phyloP scores from a whole-genome alignment of 1,140 invertebrate species.

The Lycorma delicatula region DNA sequence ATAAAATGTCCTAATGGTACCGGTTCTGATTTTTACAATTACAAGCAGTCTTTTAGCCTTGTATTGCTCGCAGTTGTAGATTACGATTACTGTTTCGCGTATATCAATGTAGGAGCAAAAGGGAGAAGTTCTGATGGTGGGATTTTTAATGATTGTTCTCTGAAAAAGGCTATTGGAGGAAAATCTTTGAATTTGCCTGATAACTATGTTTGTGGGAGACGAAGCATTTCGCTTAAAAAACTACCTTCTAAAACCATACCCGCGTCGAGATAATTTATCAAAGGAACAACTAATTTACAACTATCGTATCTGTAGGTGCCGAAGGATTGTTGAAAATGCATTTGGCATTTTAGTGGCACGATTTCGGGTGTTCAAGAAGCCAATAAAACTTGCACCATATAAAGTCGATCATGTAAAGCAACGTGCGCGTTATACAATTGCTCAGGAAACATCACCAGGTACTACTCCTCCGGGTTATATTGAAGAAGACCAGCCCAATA shows the following conservation, averaged over 20 bases:
- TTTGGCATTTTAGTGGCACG: neutral
- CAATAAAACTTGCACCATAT: neutral
- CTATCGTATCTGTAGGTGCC: neutral
- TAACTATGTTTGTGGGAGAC: constrained; percentile 39
- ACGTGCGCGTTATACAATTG: too few species aligned
- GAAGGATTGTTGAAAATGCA: neutral
- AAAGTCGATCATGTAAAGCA: neutral
- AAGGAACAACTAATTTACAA: too few species aligned
- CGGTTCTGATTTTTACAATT: constrained; percentile 36
- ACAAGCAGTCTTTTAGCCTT: constrained; percentile 36
- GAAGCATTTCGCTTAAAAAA: constrained; percentile 40
- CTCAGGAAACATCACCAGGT: too few species aligned
- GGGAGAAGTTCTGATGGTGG: constrained; percentile 32
- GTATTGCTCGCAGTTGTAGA: constrained; percentile 35
- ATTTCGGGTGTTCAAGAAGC: neutral
- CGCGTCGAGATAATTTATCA: constrained; percentile 19
- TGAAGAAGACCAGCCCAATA: too few species aligned
- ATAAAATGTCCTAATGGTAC: too few species aligned
- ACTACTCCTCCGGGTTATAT: too few species aligned
- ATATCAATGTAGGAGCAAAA: constrained; percentile 34
- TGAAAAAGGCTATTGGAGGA: constrained; percentile 9
- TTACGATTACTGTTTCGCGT: constrained; percentile 36
- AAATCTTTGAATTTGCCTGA: constrained; percentile 29
- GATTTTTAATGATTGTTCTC: constrained; percentile 24
- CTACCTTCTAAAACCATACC: constrained; percentile 40